Percentiles rank a stretch among this genome's conserved stretches.
Evolutionary conservation across 2,888 invertebrate species (phyloP).

Genomic region (Stenoptilia bipunctidactyla): DNA sequence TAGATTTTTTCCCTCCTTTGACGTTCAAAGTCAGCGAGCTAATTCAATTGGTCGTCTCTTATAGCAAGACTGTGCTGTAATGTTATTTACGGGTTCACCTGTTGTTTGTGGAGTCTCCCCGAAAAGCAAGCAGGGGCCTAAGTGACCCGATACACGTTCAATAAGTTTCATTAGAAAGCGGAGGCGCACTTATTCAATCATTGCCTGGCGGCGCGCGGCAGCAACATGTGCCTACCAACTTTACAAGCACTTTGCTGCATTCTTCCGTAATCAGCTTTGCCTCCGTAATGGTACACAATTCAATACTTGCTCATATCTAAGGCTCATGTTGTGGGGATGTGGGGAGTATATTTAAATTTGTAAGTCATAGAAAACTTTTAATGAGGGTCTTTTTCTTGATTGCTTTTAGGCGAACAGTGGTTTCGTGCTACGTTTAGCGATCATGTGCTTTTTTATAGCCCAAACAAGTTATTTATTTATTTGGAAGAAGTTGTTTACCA

Average conservation of each 20-base stretch:
- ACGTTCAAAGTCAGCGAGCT: constrained; percentile 54
- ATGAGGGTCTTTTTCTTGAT: no score
- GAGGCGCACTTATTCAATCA: constrained; percentile 65
- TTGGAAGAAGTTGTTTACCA: no score
- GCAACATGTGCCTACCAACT: constrained; percentile 23
- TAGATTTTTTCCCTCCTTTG: constrained; percentile 54
- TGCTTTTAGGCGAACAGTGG: no score
- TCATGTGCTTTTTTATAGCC: no score
- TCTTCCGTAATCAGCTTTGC: constrained; percentile 58
- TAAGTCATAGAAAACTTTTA: no score
- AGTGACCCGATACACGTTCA: constrained; percentile 70
- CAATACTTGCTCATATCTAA: constrained; percentile 24
- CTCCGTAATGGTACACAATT: constrained; percentile 47
- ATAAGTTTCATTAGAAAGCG: constrained; percentile 67
- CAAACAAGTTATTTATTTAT: no score
- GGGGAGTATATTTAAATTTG: no score
- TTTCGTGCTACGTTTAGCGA: no score
- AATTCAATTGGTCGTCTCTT: constrained; percentile 67
- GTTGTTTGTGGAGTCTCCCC: constrained; percentile 53
- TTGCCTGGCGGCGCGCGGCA: constrained; percentile 25
- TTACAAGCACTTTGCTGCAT: constrained; percentile 36
- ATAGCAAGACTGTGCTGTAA: constrained; percentile 58
- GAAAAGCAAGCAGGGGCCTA: constrained; percentile 54
- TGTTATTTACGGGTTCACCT: constrained; percentile 62
- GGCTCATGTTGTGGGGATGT: constrained; percentile 12